phyloP scores from a whole-genome alignment of 2,113 vertebrate genomes.

The Alosa alosa region DNA sequence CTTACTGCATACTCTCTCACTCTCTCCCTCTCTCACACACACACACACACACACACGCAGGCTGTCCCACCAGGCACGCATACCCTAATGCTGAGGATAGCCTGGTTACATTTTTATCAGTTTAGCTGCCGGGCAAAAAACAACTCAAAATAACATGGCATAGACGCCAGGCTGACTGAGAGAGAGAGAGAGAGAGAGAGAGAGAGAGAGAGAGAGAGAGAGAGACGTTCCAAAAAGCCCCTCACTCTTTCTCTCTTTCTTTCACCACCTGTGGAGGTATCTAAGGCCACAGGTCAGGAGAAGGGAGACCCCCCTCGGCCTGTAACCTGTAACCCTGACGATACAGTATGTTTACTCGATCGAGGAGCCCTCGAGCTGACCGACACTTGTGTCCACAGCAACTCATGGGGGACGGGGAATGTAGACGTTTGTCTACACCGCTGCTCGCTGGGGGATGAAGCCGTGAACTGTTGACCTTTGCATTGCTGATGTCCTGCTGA shows the following conservation, averaged over 20 bases:
- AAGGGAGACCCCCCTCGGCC: not conserved
- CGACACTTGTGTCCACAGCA: not conserved
- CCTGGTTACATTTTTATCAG: conserved; percentile 59
- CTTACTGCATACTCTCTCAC: conserved; percentile 9
- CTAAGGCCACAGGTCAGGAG: not conserved
- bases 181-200: conserved; percentile 38
- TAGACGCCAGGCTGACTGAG: conserved; percentile 63
- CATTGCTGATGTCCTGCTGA: not conserved
- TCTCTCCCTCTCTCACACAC: conserved; percentile 35
- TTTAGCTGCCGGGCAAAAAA: conserved; percentile 53
- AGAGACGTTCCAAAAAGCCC: conserved; percentile 1
- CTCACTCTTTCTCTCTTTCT: conserved; percentile 51
- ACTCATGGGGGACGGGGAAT: not conserved
- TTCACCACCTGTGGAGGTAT: conserved; percentile 28
- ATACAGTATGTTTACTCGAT: not conserved
- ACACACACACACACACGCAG: conserved; percentile 52
- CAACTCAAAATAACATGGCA: conserved; percentile 73
- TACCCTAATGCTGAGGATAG: conserved; percentile 17
- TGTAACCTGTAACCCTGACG: not conserved
- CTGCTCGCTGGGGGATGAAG: not conserved
- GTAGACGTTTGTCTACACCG: not conserved
- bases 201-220: conserved; percentile 6
- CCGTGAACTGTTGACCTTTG: not conserved
- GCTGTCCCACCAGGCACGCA: conserved; percentile 60
- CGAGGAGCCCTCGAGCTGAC: not conserved